Evolutionary conservation across 2,113 vertebrate genomes (phyloP).

Genomic region (Thermophis baileyi): DNA sequence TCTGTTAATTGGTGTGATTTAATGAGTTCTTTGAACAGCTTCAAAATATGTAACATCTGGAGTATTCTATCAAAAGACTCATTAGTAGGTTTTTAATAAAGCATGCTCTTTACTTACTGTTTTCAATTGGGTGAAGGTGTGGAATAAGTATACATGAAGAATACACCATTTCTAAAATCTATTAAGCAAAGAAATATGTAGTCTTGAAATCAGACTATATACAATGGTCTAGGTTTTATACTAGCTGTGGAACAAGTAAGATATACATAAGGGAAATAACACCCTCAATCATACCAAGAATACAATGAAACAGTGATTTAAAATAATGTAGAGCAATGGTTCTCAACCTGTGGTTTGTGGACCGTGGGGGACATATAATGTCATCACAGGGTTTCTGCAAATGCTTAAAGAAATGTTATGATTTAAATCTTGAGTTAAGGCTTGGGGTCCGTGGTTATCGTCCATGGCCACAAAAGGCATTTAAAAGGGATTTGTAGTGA

Average conservation of each 20-base stretch:
- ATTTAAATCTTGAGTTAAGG: background rate
- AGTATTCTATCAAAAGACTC: background rate
- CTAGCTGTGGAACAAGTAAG: background rate
- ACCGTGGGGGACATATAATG: background rate
- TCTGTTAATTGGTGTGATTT: slow-evolving; percentile 18
- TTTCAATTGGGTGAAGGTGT: background rate
- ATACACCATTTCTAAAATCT: background rate
- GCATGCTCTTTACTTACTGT: background rate
- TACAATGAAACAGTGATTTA: background rate
- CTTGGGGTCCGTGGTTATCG: background rate
- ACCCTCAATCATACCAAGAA: background rate
- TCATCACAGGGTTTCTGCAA: background rate
- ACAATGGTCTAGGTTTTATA: background rate
- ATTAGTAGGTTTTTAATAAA: background rate
- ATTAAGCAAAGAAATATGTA: background rate
- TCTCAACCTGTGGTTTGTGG: background rate
- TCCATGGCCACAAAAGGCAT: background rate
- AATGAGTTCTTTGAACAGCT: slow-evolving; percentile 15
- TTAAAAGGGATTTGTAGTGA: background rate
- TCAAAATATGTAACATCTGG: slow-evolving; percentile 27
- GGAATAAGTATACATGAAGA: background rate
- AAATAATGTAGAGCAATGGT: background rate
- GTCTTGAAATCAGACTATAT: background rate
- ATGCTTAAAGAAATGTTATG: background rate
- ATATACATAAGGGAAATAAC: background rate